Percentiles rank a stretch among this genome's conserved stretches.
Evolutionary conservation across 2,113 vertebrate genomes (phyloP).

Genomic region (Bungarus multicinctus): DNA sequence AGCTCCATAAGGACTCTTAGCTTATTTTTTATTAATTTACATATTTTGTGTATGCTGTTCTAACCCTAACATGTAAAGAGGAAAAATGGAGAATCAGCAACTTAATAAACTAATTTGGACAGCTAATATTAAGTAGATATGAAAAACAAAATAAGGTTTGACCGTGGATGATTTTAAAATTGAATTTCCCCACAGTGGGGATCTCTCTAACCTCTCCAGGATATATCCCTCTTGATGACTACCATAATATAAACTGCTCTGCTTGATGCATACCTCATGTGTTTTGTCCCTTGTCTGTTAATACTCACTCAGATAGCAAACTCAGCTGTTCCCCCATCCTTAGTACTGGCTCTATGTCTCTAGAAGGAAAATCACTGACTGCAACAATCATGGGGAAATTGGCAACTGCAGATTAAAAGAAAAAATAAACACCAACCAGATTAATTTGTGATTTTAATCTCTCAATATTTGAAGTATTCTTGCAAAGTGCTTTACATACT

Average conservation of each 20-base stretch:
- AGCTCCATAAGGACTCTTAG: neutral
- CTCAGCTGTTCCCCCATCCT: conserved; percentile 74
- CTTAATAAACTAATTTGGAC: neutral
- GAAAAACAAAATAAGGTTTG: neutral
- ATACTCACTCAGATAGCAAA: conserved; percentile 79
- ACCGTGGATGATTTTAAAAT: neutral
- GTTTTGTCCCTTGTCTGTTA: neutral
- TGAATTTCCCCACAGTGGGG: neutral
- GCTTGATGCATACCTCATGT: neutral
- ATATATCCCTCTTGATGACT: neutral
- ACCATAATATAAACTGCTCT: neutral
- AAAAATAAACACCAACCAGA: neutral
- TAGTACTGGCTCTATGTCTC: conserved; percentile 54
- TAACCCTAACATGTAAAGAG: neutral
- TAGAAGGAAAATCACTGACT: conserved; percentile 73
- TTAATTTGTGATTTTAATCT: neutral
- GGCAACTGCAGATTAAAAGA: conserved; percentile 44
- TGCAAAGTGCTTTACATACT: neutral
- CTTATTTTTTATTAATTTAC: neutral
- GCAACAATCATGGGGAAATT: conserved; percentile 65
- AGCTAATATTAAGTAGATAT: neutral
- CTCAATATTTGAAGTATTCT: neutral
- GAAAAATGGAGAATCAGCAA: neutral
- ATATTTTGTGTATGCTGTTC: neutral
- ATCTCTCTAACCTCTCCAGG: neutral